Percentiles rank a stretch among this genome's conserved stretches.
These are phyloP conservation scores for Tetragonisca angustula DNA, from an alignment of 2,888 invertebrate genomes.

Conservation along the genomic window DNA sequence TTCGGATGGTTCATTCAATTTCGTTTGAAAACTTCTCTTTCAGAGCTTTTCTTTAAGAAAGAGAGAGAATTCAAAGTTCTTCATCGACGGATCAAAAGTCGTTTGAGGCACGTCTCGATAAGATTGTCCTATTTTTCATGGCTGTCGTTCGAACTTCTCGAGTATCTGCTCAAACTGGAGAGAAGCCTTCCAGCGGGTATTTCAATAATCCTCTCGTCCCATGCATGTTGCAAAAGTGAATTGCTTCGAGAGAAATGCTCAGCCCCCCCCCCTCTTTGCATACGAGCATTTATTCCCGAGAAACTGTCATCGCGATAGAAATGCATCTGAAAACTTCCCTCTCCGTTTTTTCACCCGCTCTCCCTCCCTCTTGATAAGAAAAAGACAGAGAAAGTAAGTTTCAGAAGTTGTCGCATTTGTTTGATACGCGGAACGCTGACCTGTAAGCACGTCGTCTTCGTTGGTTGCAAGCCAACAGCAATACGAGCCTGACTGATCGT, in stretches of 20 bases:
- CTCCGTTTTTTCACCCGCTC: not conserved
- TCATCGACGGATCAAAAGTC: slow-evolving; percentile 45
- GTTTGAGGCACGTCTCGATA: slow-evolving; percentile 50
- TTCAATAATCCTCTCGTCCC: slow-evolving; percentile 24
- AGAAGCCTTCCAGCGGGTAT: slow-evolving; percentile 8
- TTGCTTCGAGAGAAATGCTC: slow-evolving; percentile 29
- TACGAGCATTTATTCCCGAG: slow-evolving; percentile 22
- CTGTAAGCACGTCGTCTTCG: slow-evolving; percentile 4
- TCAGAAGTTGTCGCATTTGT: slow-evolving; percentile 45
- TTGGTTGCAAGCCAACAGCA: not conserved
- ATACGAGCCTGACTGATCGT: slow-evolving; percentile 21
- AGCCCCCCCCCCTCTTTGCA: not conserved
- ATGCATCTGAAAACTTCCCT: slow-evolving; percentile 34
- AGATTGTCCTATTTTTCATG: slow-evolving; percentile 47
- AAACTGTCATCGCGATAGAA: slow-evolving; percentile 44
- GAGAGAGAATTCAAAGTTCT: not conserved
- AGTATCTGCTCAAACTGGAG: not conserved
- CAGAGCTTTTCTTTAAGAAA: not conserved
- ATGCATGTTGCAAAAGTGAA: slow-evolving; percentile 35
- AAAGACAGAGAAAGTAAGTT: slow-evolving; percentile 45
- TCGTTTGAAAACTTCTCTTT: slow-evolving; percentile 4
- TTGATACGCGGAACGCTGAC: slow-evolving; percentile 22
- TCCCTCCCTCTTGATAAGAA: not conserved
- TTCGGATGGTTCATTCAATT: not conserved
- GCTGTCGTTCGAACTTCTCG: slow-evolving; percentile 53